phyloP scores from a whole-genome alignment of 2,797 vertebrate species.

The Lagorchestes hirsutus region DNA sequence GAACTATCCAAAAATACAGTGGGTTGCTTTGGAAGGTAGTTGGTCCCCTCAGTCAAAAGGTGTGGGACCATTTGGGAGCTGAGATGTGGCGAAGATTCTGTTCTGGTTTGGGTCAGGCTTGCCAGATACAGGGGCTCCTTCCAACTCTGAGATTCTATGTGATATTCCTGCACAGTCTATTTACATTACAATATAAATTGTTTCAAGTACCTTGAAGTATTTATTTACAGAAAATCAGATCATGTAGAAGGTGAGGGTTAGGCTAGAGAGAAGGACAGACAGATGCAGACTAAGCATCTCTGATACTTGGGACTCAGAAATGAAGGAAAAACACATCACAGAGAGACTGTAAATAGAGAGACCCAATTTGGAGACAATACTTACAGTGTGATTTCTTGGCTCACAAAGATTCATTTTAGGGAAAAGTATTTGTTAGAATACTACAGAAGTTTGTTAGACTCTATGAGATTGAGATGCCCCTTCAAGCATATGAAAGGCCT shows the following conservation, averaged over 20 bases:
- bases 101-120: neutral
- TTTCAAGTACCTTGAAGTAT: neutral
- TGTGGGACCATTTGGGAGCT: neutral
- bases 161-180: conserved; percentile 23
- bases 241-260: neutral
- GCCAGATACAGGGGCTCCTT: neutral
- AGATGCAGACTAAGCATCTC: conserved; percentile 17
- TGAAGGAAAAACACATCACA: neutral
- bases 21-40: neutral
- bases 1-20: neutral
- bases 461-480: neutral
- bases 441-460: conserved; percentile 7
- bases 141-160: neutral
- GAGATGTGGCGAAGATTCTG: neutral
- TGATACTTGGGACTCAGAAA: conserved; percentile 37
- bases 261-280: neutral
- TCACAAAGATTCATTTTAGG: conserved; percentile 16
- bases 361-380: conserved; percentile 4
- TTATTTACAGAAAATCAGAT: conserved; percentile 33
- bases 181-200: neutral
- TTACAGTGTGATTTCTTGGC: conserved; percentile 36
- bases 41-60: neutral
- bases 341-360: no score
- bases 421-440: conserved; percentile 1
- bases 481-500: neutral